Conservation (phyloP, 2,888 invertebrate genomes). For the Melanostoma scalare region DNA sequence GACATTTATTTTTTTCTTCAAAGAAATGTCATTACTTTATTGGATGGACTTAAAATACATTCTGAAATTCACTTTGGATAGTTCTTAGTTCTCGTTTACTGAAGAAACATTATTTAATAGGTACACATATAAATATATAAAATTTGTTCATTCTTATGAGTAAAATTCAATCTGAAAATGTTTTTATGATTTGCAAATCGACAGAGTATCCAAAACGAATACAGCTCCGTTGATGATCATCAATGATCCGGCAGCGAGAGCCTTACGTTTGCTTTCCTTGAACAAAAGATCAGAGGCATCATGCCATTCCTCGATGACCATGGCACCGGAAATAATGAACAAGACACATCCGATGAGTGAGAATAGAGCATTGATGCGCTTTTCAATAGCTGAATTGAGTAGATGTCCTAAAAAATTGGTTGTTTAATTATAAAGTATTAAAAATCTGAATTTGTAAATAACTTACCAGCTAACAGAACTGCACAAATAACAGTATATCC, state of each 20-base stretch:
- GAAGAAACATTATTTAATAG: not conserved
- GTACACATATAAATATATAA: conserved; percentile 35
- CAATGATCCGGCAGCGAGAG: conserved; percentile 79
- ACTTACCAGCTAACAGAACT: conserved; percentile 78
- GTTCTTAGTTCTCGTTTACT: not conserved
- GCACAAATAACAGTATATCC: conserved; percentile 79
- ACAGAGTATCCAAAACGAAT: conserved; percentile 80
- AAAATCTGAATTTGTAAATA: not conserved
- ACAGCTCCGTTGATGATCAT: conserved; percentile 81
- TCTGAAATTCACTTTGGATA: conserved; percentile 27
- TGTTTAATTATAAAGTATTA: not conserved
- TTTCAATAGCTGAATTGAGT: conserved; percentile 79
- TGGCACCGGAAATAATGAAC: conserved; percentile 79
- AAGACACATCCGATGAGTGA: conserved; percentile 79
- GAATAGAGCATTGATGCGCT: conserved; percentile 79
- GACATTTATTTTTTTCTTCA: too few relatives aligned
- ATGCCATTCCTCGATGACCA: conserved; percentile 80
- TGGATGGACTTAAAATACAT: conserved; percentile 1
- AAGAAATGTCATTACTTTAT: not conserved
- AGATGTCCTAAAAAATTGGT: conserved; percentile 76
- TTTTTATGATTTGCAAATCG: conserved; percentile 80
- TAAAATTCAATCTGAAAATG: conserved; percentile 12
- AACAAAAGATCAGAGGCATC: conserved; percentile 74
- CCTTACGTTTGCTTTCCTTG: conserved; percentile 79
- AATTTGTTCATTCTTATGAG: conserved; percentile 63